Evolutionary conservation across 2,113 vertebrate species (phyloP).

Genomic region (Albula goreensis): DNA sequence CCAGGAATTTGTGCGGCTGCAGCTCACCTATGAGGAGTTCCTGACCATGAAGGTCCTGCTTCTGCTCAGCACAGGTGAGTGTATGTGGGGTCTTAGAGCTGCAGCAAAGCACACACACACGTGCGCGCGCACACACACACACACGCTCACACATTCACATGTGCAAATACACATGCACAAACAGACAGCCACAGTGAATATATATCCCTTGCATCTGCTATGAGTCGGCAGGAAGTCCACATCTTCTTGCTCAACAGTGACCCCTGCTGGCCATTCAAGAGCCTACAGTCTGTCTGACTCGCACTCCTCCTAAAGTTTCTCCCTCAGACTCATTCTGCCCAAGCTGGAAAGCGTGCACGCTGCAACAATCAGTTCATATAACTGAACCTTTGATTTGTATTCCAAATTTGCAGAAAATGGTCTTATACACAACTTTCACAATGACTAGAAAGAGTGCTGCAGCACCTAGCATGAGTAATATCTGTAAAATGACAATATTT

Average conservation of each 20-base stretch:
- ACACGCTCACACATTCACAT: no score
- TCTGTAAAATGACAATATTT: background rate
- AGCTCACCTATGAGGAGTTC: constrained; percentile 95
- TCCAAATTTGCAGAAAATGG: no score
- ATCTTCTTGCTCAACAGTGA: background rate
- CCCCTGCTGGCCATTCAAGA: no score
- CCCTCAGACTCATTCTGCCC: no score
- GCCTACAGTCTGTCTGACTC: no score
- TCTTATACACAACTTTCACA: no score
- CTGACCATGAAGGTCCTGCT: constrained; percentile 96
- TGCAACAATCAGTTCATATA: no score
- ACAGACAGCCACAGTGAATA: background rate
- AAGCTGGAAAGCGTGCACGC: no score
- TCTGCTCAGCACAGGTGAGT: constrained; percentile 91
- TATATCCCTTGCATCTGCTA: background rate
- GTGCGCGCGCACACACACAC: no score
- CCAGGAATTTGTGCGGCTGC: constrained; percentile 94
- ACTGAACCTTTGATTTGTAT: no score
- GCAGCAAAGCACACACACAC: no score
- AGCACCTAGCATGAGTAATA: background rate
- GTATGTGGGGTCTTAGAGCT: background rate
- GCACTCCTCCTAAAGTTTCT: no score
- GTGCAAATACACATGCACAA: background rate
- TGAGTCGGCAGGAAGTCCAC: background rate
- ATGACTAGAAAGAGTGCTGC: background rate